Percentiles rank a stretch among this genome's conserved stretches.
Evolutionary conservation across 2,797 vertebrate species (phyloP).

Genomic region (Triplophysa yarkandensis): DNA sequence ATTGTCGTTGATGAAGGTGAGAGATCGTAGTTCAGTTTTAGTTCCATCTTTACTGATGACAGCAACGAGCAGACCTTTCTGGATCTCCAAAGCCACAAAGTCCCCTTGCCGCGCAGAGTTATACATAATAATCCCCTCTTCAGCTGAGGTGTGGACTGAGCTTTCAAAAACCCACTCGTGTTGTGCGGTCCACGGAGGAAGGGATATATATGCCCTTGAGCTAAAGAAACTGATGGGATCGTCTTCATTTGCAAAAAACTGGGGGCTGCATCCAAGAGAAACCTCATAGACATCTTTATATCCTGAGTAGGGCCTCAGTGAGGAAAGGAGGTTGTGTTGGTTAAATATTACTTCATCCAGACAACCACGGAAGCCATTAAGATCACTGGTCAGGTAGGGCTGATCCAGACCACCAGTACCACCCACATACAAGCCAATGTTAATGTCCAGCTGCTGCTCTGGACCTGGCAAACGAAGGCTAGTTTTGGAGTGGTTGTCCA

Average conservation of each 20-base stretch:
- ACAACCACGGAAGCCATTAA: conserved; percentile 81
- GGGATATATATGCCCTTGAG: conserved; percentile 85
- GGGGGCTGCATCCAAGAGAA: conserved; percentile 86
- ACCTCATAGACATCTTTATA: conserved; percentile 86
- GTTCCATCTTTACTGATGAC: conserved; percentile 73
- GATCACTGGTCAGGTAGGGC: conserved; percentile 72
- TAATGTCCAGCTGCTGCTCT: conserved; percentile 70
- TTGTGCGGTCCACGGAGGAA: conserved; percentile 76
- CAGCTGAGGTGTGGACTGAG: conserved; percentile 78
- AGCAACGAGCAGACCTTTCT: conserved; percentile 80
- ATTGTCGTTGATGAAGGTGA: conserved; percentile 76
- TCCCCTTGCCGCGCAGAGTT: conserved; percentile 78
- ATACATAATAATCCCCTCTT: conserved; percentile 84
- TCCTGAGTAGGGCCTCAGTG: conserved; percentile 81
- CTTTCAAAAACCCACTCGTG: conserved; percentile 75
- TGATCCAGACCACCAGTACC: conserved; percentile 76
- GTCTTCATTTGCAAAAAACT: conserved; percentile 86
- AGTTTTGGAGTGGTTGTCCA: conserved; percentile 80
- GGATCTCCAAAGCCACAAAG: conserved; percentile 87
- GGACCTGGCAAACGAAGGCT: conserved; percentile 68
- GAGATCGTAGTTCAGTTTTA: conserved; percentile 78
- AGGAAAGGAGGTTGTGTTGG: conserved; percentile 79
- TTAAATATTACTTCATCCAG: conserved; percentile 85
- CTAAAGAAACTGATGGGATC: conserved; percentile 92
- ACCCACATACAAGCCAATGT: conserved; percentile 83